Conservation (phyloP, 2,113 vertebrate genomes). For the Sarotherodon lohbergeri region DNA sequence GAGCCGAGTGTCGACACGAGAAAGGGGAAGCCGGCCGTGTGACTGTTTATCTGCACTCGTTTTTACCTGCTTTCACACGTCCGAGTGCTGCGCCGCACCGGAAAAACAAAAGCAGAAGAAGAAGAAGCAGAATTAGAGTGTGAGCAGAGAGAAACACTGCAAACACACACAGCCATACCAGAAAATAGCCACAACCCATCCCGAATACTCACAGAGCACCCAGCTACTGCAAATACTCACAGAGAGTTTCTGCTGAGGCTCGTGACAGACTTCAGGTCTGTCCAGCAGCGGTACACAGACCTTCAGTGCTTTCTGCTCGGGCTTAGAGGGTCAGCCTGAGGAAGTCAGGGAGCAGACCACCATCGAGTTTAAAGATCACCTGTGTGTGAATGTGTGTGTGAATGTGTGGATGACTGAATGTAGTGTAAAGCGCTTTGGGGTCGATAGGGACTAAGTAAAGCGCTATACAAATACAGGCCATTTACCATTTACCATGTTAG, state of each 20-base stretch:
- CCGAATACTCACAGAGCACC: neutral
- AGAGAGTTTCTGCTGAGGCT: neutral
- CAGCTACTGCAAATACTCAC: neutral
- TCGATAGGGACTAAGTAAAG: too few species aligned
- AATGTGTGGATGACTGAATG: too few species aligned
- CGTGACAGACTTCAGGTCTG: neutral
- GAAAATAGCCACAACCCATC: neutral
- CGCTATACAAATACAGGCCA: too few species aligned
- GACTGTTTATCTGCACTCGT: neutral
- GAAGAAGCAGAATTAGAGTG: neutral
- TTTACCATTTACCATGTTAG: neutral
- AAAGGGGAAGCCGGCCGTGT: constrained; percentile 31
- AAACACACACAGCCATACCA: neutral
- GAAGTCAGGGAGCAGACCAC: neutral
- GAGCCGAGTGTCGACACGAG: neutral
- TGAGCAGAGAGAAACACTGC: neutral
- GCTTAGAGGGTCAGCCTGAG: neutral
- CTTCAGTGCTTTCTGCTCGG: neutral
- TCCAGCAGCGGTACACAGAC: neutral
- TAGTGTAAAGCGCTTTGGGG: too few species aligned
- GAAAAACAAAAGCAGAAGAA: neutral
- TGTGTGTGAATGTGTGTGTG: too few species aligned
- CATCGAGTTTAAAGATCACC: neutral
- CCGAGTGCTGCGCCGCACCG: neutral
- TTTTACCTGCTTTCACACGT: constrained; percentile 20